Conservation (phyloP, 2,113 vertebrate genomes). For the Pungitius pungitius region DNA sequence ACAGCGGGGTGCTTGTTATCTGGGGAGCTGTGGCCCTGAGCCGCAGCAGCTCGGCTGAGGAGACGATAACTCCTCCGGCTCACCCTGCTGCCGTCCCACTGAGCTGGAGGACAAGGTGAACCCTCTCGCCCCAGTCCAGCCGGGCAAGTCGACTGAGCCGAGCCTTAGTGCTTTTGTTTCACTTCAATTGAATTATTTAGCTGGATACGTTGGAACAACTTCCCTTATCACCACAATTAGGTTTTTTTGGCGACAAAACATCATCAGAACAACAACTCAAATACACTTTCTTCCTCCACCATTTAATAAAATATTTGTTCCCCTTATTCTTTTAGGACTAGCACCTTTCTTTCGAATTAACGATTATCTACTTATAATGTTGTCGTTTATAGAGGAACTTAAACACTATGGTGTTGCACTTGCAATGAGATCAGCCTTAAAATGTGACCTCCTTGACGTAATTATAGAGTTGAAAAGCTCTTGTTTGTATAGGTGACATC, state of each 20-base stretch:
- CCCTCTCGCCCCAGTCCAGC: conserved; percentile 4
- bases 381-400: conserved; percentile 18
- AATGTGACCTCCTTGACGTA: conserved; percentile 48
- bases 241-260: neutral
- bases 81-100: conserved; percentile 12
- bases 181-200: neutral
- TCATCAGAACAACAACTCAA: neutral
- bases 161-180: neutral
- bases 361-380: neutral
- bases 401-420: conserved; percentile 28
- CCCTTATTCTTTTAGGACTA: neutral
- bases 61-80: conserved; percentile 27
- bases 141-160: conserved; percentile 9
- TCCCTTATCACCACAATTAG: neutral
- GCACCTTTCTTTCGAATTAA: neutral
- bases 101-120: conserved; percentile 37
- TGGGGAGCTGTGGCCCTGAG: conserved; percentile 54
- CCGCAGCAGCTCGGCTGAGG: conserved; percentile 36
- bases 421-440: conserved; percentile 42
- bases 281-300: neutral
- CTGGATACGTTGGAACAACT: neutral
- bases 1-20: conserved; percentile 45
- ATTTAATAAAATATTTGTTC: neutral
- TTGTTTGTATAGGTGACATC: conserved; percentile 50
- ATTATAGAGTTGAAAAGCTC: conserved; percentile 57